These are phyloP conservation scores for Kradibia gibbosae DNA, from an alignment of 1,140 invertebrate species.

Conservation along the genomic window DNA sequence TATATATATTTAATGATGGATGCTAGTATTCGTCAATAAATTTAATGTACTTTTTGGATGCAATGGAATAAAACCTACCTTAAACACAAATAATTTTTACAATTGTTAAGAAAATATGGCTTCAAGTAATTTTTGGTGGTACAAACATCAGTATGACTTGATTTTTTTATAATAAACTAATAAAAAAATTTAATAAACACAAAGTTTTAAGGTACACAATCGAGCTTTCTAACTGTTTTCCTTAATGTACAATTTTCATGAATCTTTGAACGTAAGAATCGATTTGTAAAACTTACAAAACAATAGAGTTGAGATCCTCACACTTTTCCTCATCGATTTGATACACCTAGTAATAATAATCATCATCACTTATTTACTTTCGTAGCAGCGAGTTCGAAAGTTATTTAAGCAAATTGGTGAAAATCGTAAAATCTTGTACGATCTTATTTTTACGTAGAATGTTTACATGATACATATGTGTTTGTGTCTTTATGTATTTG, in stretches of 20 bases:
- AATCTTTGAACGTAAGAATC: conserved; percentile 39
- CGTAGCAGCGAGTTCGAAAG: conserved; percentile 42
- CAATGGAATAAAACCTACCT: conserved; percentile 40
- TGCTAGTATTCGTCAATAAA: conserved; percentile 16
- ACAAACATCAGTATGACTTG: conserved; percentile 26
- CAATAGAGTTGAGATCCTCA: conserved; percentile 32
- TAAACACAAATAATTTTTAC: conserved; percentile 43
- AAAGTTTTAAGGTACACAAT: conserved; percentile 39
- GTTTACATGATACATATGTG: conserved; percentile 42
- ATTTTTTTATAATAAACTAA: conserved; percentile 46
- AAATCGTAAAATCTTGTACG: conserved; percentile 41
- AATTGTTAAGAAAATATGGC: conserved; percentile 48
- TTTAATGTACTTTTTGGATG: conserved; percentile 20
- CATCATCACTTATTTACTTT: conserved; percentile 43
- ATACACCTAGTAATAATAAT: conserved; percentile 49
- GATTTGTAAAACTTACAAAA: conserved; percentile 49
- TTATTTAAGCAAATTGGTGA: conserved; percentile 55
- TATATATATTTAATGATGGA: conserved; percentile 31
- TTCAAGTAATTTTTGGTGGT: conserved; percentile 45
- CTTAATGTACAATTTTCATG: conserved; percentile 38
- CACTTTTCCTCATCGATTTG: conserved; percentile 29
- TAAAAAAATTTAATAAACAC: conserved; percentile 47
- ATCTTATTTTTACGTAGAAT: conserved; percentile 42
- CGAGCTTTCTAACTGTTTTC: conserved; percentile 15
- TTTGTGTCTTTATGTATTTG: conserved; percentile 42